Evolutionary conservation across 2,888 invertebrate species (phyloP).

Genomic region (Drepanosiphum platanoidis): DNA sequence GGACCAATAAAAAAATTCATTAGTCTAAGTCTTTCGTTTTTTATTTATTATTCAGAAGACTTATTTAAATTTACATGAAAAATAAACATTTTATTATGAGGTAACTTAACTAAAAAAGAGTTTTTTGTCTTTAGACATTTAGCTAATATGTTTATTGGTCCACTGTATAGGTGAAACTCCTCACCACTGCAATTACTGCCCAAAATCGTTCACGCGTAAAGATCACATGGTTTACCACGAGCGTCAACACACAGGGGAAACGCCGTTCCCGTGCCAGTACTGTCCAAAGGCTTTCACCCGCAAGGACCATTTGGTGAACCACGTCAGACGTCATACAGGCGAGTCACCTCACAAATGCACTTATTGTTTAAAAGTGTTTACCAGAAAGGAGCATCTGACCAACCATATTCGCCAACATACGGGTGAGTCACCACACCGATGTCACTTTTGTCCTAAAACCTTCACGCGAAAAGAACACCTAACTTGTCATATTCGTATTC

Average conservation of each 20-base stretch:
- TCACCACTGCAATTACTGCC: constrained; percentile 80
- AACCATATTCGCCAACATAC: constrained; percentile 67
- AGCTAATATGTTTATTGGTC: constrained; percentile 62
- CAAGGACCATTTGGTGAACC: constrained; percentile 88
- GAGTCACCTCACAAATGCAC: constrained; percentile 89
- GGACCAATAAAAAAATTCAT: constrained; percentile 60
- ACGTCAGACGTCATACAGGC: constrained; percentile 88
- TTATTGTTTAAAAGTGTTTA: constrained; percentile 75
- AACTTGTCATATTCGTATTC: constrained; percentile 84
- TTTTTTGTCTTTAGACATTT: constrained; percentile 61
- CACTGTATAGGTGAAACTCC: constrained; percentile 67
- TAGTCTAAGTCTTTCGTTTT: constrained; percentile 48
- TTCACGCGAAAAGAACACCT: constrained; percentile 88
- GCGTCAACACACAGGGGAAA: constrained; percentile 81
- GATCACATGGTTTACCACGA: constrained; percentile 89
- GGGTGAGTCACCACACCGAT: constrained; percentile 72
- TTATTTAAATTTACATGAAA: constrained; percentile 38
- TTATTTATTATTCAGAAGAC: constrained; percentile 46
- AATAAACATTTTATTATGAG: constrained; percentile 53
- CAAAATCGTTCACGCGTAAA: constrained; percentile 86
- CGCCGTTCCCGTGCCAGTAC: constrained; percentile 82
- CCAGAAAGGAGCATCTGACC: constrained; percentile 66
- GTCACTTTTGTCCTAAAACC: constrained; percentile 85
- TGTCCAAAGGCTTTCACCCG: constrained; percentile 82
- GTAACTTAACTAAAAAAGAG: constrained; percentile 53